phyloP scores from a whole-genome alignment of 2,888 invertebrate genomes.

The Cantharis rufa region DNA sequence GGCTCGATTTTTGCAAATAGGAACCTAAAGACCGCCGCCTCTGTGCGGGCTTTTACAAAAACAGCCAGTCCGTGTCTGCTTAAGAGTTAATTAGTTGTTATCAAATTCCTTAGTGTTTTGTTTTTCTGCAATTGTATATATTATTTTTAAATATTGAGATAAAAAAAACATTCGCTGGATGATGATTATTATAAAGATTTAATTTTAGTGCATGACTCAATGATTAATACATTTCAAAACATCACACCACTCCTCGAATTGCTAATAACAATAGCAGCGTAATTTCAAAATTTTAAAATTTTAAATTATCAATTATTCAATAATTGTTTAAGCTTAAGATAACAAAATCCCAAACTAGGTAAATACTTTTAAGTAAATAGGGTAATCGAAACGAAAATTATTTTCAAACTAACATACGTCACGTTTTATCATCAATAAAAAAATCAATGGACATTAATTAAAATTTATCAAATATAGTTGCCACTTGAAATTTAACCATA shows the following conservation, averaged over 20 bases:
- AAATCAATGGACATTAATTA: background rate
- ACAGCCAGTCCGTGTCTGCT: no score
- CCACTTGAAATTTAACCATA: background rate
- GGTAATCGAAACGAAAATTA: background rate
- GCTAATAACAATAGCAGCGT: background rate
- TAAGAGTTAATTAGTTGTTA: background rate
- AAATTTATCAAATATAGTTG: background rate
- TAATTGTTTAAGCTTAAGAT: background rate
- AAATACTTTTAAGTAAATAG: background rate
- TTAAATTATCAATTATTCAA: background rate
- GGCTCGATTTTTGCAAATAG: no score
- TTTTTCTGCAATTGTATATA: background rate
- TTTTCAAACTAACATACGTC: background rate
- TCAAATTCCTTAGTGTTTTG: background rate
- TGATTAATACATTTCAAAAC: background rate
- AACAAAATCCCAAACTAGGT: background rate
- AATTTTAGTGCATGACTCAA: background rate
- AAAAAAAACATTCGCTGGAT: background rate
- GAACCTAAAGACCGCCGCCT: no score
- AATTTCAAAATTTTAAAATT: background rate
- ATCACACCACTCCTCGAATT: background rate
- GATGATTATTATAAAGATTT: slow-evolving; percentile 9
- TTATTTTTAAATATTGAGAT: background rate
- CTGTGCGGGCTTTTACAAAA: no score
- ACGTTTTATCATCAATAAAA: background rate